phyloP scores from a whole-genome alignment of 2,888 invertebrate genomes.

The Gortyna flavago region DNA sequence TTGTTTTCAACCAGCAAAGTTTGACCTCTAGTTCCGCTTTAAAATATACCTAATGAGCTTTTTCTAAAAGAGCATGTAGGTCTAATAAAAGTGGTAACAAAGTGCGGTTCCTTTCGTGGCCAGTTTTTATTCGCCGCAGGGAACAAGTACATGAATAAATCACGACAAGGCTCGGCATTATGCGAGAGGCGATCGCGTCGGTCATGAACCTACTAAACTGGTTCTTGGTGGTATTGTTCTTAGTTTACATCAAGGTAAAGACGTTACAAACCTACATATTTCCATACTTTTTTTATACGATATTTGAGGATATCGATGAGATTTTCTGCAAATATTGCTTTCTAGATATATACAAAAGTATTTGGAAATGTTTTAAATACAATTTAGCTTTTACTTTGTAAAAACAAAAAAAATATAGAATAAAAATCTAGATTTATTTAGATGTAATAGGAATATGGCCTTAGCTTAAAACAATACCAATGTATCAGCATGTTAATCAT shows the following conservation, averaged over 20 bases:
- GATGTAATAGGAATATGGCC: neutral
- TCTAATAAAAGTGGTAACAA: constrained; percentile 67
- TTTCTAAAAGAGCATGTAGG: constrained; percentile 61
- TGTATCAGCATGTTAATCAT: neutral
- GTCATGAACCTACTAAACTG: constrained; percentile 88
- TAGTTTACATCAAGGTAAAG: constrained; percentile 68
- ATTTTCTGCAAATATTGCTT: neutral
- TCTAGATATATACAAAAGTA: too few species aligned
- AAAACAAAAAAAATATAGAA: neutral
- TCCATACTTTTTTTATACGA: constrained; percentile 30
- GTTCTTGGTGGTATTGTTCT: constrained; percentile 84
- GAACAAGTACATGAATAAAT: constrained; percentile 79
- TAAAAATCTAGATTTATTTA: neutral
- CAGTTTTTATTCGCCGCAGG: constrained; percentile 74
- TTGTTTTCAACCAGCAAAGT: constrained; percentile 44
- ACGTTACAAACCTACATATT: constrained; percentile 54
- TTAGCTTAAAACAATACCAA: neutral
- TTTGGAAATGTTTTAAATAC: neutral
- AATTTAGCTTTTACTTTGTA: neutral
- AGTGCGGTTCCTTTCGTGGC: constrained; percentile 71
- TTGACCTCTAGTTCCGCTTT: constrained; percentile 51
- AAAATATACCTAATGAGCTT: constrained; percentile 42
- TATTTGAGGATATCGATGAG: constrained; percentile 6
- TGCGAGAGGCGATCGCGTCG: constrained; percentile 81
- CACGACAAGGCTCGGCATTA: constrained; percentile 80